Conservation (phyloP, 2,113 vertebrate genomes). For the Spea multiplicata region DNA sequence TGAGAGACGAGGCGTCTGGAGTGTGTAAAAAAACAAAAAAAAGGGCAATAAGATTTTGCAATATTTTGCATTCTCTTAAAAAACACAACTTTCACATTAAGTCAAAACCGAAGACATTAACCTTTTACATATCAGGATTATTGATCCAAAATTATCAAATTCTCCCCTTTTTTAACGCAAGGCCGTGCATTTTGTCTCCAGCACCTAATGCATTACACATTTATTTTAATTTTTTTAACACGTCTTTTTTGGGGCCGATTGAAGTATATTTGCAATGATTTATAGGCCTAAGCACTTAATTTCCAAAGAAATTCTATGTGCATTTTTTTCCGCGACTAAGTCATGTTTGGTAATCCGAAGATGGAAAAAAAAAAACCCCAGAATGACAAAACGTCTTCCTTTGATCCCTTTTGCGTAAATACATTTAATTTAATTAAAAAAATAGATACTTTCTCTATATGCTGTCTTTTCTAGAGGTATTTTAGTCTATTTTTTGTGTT, state of each 20-base stretch:
- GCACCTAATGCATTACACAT: background rate
- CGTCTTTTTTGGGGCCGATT: background rate
- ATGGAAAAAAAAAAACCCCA: background rate
- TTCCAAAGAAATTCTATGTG: background rate
- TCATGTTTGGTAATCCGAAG: background rate
- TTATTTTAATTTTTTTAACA: background rate
- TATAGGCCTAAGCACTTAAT: background rate
- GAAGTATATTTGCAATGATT: background rate
- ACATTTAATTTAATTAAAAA: no score
- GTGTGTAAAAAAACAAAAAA: background rate
- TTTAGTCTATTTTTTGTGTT: no score
- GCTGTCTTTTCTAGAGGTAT: no score
- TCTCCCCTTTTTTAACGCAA: background rate
- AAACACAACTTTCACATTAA: conserved; percentile 1
- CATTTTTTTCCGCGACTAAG: background rate
- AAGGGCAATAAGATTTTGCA: background rate
- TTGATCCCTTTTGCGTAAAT: no score
- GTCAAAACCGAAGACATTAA: background rate
- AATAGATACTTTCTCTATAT: no score
- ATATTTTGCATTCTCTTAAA: conserved; percentile 2
- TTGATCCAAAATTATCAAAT: background rate
- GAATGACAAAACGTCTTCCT: no score
- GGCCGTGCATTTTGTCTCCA: background rate
- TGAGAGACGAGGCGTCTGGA: conserved; percentile 29
- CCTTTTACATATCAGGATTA: no score